phyloP scores from a whole-genome alignment of 2,113 vertebrate species.

The Oncorhynchus nerka region DNA sequence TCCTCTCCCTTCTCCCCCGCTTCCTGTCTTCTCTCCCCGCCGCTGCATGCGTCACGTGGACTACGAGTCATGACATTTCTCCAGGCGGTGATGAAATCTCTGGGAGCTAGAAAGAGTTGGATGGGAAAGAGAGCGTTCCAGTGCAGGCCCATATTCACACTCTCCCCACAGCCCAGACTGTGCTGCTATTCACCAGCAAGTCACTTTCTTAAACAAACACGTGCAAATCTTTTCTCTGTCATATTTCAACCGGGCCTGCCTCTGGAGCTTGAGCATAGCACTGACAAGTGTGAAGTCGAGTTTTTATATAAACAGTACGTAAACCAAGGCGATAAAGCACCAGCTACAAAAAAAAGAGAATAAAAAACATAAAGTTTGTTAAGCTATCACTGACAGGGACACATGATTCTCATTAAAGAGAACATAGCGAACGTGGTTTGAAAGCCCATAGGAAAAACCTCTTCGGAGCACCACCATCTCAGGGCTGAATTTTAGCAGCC shows the following conservation, averaged over 20 bases:
- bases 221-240: slow-evolving; percentile 31
- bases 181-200: slow-evolving; percentile 51
- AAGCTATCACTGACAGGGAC: slow-evolving; percentile 20
- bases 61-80: slow-evolving; percentile 73
- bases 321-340: no score
- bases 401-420: slow-evolving; percentile 13
- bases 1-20: slow-evolving; percentile 42
- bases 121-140: not conserved
- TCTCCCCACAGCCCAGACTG: slow-evolving; percentile 44
- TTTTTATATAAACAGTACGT: not conserved
- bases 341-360: no score
- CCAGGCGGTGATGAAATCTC: slow-evolving; percentile 64
- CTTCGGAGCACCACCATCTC: not conserved
- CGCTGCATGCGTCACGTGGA: slow-evolving; percentile 68
- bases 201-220: slow-evolving; percentile 57
- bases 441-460: not conserved
- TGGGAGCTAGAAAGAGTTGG: not conserved
- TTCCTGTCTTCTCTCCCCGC: slow-evolving; percentile 34
- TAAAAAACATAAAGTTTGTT: not conserved
- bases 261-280: slow-evolving; percentile 29
- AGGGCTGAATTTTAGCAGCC: not conserved
- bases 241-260: slow-evolving; percentile 29
- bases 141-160: slow-evolving; percentile 51
- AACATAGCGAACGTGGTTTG: slow-evolving; percentile 6
- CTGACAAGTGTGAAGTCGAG: not conserved